Evolutionary conservation across 2,888 invertebrate species (phyloP).

Genomic region (Exocentrus adspersus): DNA sequence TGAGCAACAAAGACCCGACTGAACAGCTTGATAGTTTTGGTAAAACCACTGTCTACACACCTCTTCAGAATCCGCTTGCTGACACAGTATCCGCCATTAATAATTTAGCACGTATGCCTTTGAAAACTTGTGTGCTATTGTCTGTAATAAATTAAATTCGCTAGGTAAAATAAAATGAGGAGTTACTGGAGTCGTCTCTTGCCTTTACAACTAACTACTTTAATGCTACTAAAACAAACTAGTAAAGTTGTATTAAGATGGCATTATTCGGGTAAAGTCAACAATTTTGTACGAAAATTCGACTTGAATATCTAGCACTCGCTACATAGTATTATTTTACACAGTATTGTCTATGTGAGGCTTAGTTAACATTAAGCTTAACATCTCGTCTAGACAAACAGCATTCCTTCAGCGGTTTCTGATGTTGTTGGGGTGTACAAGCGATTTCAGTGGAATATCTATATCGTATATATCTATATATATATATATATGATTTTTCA

Average conservation of each 20-base stretch:
- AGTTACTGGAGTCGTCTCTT: neutral
- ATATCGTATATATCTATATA: too few species aligned
- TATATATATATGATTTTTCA: too few species aligned
- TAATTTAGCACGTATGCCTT: neutral
- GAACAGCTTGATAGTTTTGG: neutral
- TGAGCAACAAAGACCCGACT: neutral
- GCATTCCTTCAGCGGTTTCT: too few species aligned
- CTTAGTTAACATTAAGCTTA: too few species aligned
- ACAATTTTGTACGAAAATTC: neutral
- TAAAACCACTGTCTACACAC: neutral
- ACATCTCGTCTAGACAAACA: too few species aligned
- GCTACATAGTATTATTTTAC: neutral
- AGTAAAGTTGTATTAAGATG: constrained; percentile 1
- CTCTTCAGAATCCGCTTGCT: neutral
- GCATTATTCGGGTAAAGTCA: neutral
- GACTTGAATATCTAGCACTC: neutral
- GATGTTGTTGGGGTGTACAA: too few species aligned
- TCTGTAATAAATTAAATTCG: neutral
- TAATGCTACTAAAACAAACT: neutral
- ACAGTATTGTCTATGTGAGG: neutral
- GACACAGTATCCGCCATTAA: neutral
- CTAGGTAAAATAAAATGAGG: neutral
- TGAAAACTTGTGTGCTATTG: neutral
- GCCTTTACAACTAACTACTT: neutral
- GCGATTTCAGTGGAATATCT: too few species aligned